A percentile compares a stretch with the other conserved stretches of the same genome.
phyloP scores from a whole-genome alignment of 2,888 invertebrate species.

The Lapara coniferarum region DNA sequence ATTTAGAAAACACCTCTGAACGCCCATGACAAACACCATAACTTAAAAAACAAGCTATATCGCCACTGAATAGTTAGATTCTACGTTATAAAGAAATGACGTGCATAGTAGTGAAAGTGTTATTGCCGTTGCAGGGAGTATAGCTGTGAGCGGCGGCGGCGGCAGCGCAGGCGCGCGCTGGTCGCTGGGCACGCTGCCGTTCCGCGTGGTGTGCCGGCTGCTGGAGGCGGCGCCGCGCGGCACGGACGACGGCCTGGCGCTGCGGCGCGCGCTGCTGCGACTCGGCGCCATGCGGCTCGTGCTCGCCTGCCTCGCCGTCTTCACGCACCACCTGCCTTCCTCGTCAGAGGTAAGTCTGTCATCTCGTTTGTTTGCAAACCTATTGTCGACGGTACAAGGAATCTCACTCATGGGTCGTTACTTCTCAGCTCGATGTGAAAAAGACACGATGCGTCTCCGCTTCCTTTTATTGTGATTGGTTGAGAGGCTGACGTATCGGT shows the following conservation, averaged over 20 bases:
- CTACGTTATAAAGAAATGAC: background rate
- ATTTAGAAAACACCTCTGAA: too few relatives aligned
- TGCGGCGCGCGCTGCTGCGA: conserved; percentile 91
- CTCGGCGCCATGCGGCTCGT: conserved; percentile 93
- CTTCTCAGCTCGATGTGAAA: background rate
- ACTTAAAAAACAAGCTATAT: background rate
- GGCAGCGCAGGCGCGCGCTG: conserved; percentile 45
- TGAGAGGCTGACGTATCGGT: too few relatives aligned
- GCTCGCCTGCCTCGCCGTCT: conserved; percentile 93
- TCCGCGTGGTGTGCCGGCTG: conserved; percentile 89
- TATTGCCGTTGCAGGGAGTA: conserved; percentile 55
- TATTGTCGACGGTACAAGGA: too few relatives aligned
- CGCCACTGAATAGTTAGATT: too few relatives aligned
- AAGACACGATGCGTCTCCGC: too few relatives aligned
- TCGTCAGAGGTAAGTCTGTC: conserved; percentile 52
- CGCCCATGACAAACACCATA: background rate
- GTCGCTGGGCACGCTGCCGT: conserved; percentile 86
- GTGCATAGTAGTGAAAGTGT: background rate
- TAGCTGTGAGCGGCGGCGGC: conserved; percentile 57
- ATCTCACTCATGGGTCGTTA: too few relatives aligned
- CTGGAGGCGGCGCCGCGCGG: conserved; percentile 91
- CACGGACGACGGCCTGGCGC: conserved; percentile 82
- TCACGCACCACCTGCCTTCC: conserved; percentile 90
- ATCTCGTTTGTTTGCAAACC: background rate
- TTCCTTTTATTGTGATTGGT: too few relatives aligned